Base-by-base conservation (phyloP, 2,888 invertebrate species). In the Dicycla oo region DNA sequence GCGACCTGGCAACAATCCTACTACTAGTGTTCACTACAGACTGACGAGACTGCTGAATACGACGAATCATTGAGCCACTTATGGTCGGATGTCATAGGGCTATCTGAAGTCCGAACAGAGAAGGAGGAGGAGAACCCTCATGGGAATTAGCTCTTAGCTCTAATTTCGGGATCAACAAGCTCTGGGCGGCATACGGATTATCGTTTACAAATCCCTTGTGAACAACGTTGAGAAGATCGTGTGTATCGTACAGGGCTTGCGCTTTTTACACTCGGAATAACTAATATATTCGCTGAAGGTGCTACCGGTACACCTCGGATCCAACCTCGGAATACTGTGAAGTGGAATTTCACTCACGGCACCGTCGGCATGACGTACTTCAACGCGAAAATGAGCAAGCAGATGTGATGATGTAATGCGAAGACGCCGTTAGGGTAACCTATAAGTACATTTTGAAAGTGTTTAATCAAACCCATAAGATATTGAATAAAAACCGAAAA, bases 131-230 rank as follows among this genome's bases (percentile, higher is more conserved):
- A 26, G 15, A 45, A n/a, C 23, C 13, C 67, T 54, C 45, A 26
- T 45, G 67, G 26, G 69, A 56, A 69, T 56, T 45, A n/a, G 26
- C 54, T 56, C 38, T 51, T 38, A 47, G 34, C 43, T 61, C 58
- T 45, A 70, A 69, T 61, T 72, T 70, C 4, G 38, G 23, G 18
- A 70, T 62, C 40, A 70, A 57, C 45, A 53, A 49, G 72, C 51
- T 74, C 43, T 64, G 64, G 54, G 54, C 8, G 45, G 34, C 15
- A 69, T 45, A 45, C n/a, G n/a, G 45, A 54, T 67, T 56, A 67
- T 54, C n/a, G 69, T 45, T n/a, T 69, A 67, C 45, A 67, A 67
- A 67, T 69, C 54, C 54, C 26, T 38, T 38, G 67, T 4, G 18
- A 45, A 45, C 67, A 67, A 56, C 23, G 15, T 67, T 67, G 34